Base-by-base conservation (phyloP, 2,113 vertebrate species). In the Meleagris gallopavo region DNA sequence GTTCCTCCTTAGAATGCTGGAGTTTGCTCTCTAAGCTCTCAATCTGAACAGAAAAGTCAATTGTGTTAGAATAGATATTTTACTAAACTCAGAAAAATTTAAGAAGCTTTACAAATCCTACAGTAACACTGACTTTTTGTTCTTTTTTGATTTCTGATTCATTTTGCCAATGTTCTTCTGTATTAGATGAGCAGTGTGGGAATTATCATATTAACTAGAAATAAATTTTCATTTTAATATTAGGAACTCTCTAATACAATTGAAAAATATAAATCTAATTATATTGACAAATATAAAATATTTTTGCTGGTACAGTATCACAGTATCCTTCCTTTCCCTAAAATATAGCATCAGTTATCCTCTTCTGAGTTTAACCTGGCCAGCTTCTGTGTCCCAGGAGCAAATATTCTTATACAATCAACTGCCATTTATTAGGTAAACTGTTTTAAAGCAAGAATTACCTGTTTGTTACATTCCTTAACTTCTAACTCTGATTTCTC, bases 401-500 rank as follows among this genome's bases (percentile, higher is more conserved):
- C 22, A 74, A 41, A 87, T 5, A 55, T 30, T 40, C 34, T 55
- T 32, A 78, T 3, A 65, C 25, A 65, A 87, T 70, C 61, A 75
- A 11, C 25, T 82, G 58, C 9, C 12, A 8, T 85, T 71, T 86
- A 10, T 66, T 77, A 71, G 13, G 22, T 7, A 70, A 87, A 89
- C 6, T 15, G 10, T 9, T 87, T 91, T 78, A 36, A 50, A 76
- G 46, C 27, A 81, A 65, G 62, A 76, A 90, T 94, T 95, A 99
- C 99, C 98, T 99, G 98, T 82, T 96, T 97, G 85, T 98, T 97
- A 94, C 95, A 97, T 82, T 98, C 98, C 55, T 96, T 97, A 92
- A 98, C 97, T 97, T 99, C 98, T 25, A 97, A 81, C 86, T 98
- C 98, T 60, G 97, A 97, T 95, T 97, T 98, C 92, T 98, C 98